A percentile compares a stretch with the other conserved stretches of the same genome.
phyloP scores from a whole-genome alignment of 2,888 invertebrate genomes.

The Oscheius sp. region DNA sequence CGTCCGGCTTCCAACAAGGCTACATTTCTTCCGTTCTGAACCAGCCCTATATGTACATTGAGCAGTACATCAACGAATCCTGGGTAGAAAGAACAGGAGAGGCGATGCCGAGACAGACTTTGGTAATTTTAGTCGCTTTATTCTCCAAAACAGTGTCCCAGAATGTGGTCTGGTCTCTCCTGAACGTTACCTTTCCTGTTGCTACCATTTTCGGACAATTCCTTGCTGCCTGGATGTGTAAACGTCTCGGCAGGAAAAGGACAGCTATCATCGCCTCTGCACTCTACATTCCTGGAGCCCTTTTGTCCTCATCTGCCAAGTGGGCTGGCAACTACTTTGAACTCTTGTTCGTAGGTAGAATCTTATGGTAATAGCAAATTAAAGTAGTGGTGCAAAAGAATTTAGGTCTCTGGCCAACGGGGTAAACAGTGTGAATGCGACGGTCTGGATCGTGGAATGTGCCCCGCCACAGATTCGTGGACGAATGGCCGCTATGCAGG shows the following conservation, averaged over 20 bases:
- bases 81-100: conserved; percentile 56
- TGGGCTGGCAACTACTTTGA: conserved; percentile 39
- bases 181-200: conserved; percentile 50
- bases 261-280: conserved; percentile 42
- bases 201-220: conserved; percentile 56
- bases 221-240: conserved; percentile 46
- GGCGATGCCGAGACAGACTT: conserved; percentile 46
- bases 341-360: conserved; percentile 45
- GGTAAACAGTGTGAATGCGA: conserved; percentile 50
- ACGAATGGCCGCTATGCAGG: conserved; percentile 57
- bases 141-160: conserved; percentile 20
- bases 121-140: conserved; percentile 44
- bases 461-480: conserved; percentile 50
- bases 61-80: conserved; percentile 60
- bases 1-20: conserved; percentile 63
- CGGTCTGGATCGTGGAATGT: conserved; percentile 59
- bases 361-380: conserved; percentile 37
- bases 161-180: conserved; percentile 47
- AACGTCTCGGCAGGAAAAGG: conserved; percentile 39
- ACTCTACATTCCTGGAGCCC: conserved; percentile 43
- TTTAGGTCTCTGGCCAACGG: conserved; percentile 50
- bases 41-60: conserved; percentile 62
- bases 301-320: conserved; percentile 41
- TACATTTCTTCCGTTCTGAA: conserved; percentile 64
- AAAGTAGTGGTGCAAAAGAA: no score